These are phyloP conservation scores for Petrocephalus sullivani DNA, from an alignment of 2,797 vertebrate genomes.

Conservation along the genomic window DNA sequence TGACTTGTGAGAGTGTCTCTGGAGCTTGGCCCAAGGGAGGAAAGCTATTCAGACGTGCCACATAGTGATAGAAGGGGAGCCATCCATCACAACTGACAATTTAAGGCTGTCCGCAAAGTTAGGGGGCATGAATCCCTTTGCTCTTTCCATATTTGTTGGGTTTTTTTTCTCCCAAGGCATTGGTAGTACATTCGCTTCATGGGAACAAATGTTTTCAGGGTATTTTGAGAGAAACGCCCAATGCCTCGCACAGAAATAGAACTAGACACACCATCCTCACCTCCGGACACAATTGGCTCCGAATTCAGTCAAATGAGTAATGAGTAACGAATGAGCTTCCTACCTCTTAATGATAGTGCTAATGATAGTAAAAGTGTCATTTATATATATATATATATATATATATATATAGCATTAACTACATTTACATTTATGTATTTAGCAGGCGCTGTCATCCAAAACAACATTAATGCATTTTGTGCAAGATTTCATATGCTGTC, in stretches of 20 bases:
- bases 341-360: neutral
- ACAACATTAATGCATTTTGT: neutral
- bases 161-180: constrained; percentile 22
- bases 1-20: neutral
- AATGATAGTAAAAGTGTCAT: neutral
- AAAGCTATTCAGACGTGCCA: constrained; percentile 60
- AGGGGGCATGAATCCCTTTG: constrained; percentile 54
- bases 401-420: neutral
- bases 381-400: too few species aligned
- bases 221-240: constrained; percentile 13
- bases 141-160: constrained; percentile 30
- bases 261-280: constrained; percentile 4
- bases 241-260: constrained; percentile 24
- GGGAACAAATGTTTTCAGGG: constrained; percentile 34
- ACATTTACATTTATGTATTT: neutral
- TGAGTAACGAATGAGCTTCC: neutral
- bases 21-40: neutral
- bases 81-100: constrained; percentile 73
- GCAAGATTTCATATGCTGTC: neutral
- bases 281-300: constrained; percentile 10
- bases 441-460: neutral
- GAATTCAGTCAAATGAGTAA: constrained; percentile 1
- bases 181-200: constrained; percentile 27
- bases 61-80: constrained; percentile 67
- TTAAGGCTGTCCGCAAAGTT: constrained; percentile 68